phyloP scores from a whole-genome alignment of 2,888 invertebrate genomes.

The Catocala sponsa region DNA sequence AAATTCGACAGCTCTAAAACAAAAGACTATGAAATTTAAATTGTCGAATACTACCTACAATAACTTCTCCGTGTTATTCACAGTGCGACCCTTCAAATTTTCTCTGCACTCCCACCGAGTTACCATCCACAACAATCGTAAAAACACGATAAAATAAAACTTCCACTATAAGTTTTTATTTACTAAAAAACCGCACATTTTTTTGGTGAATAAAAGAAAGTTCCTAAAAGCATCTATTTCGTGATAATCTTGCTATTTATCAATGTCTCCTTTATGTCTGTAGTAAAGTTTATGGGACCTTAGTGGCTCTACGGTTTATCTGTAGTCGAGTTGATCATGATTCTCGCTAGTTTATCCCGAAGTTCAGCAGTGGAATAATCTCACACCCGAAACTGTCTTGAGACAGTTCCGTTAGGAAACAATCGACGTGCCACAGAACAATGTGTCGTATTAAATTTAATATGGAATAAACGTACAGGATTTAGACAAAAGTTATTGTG shows the following conservation, averaged over 20 bases:
- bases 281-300: constrained; percentile 49
- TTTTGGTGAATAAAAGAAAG: constrained; percentile 32
- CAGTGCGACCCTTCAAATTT: constrained; percentile 1
- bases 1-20: too few species aligned
- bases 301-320: constrained; percentile 41
- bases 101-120: constrained; percentile 1
- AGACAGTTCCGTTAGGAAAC: neutral
- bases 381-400: constrained; percentile 12
- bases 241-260: constrained; percentile 58
- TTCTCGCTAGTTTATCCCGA: constrained; percentile 30
- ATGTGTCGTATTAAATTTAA: constrained; percentile 17
- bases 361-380: constrained; percentile 19
- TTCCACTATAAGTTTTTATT: constrained; percentile 40
- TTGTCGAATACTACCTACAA: too few species aligned
- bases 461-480: constrained; percentile 22
- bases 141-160: constrained; percentile 27
- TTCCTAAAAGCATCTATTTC: constrained; percentile 46
- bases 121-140: constrained; percentile 9
- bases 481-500: constrained; percentile 44
- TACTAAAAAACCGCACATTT: constrained; percentile 29
- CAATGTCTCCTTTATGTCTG: constrained; percentile 50
- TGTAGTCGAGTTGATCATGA: constrained; percentile 40
- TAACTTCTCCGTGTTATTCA: too few species aligned
- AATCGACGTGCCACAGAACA: too few species aligned
- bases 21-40: too few species aligned